These are phyloP conservation scores for Plotosus lineatus DNA, from an alignment of 2,113 vertebrate genomes.

Conservation along the genomic window DNA sequence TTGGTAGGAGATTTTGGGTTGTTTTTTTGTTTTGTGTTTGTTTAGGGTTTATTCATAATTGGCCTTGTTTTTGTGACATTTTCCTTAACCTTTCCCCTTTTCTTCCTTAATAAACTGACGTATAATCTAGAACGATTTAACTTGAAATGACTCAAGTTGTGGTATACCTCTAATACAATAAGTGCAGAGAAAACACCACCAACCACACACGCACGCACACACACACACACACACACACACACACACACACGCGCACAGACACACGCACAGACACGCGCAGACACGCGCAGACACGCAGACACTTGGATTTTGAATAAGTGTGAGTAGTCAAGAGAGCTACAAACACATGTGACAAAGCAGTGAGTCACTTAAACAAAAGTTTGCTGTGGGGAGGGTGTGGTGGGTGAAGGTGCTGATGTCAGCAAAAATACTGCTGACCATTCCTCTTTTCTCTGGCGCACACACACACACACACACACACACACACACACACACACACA, in stretches of 20 bases:
- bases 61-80: too few relatives aligned
- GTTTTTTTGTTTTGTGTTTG: too few relatives aligned
- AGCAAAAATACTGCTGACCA: slow-evolving; percentile 6
- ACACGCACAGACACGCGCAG: neutral
- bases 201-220: neutral
- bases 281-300: neutral
- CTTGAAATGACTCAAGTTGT: too few relatives aligned
- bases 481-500: slow-evolving; percentile 4
- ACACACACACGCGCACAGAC: neutral
- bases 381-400: neutral
- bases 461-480: slow-evolving; percentile 1
- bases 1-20: too few relatives aligned
- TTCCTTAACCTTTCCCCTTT: too few relatives aligned
- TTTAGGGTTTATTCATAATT: too few relatives aligned
- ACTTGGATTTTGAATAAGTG: neutral
- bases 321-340: neutral
- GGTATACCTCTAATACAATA: too few relatives aligned
- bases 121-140: too few relatives aligned
- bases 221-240: neutral
- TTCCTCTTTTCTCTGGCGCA: neutral
- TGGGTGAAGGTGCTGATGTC: slow-evolving; percentile 22
- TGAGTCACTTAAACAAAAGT: neutral
- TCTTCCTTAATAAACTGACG: too few relatives aligned
- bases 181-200: neutral
- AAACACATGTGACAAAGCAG: neutral